Base-by-base conservation (phyloP, 2,888 invertebrate genomes). In the Spisula subtruncata region DNA sequence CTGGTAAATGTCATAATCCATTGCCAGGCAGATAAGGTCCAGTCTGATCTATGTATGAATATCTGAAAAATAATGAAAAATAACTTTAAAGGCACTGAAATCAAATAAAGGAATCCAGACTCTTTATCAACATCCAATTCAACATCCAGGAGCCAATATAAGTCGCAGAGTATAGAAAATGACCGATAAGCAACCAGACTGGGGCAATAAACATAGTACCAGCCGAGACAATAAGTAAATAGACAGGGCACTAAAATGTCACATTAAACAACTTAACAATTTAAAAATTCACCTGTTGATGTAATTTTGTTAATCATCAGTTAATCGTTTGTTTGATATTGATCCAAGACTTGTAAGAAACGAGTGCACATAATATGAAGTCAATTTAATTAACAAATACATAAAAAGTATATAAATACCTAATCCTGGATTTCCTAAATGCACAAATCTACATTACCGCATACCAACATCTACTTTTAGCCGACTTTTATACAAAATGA, bases 201-300 rank as follows among this genome's bases (percentile, higher is more conserved):
- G 20, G 20, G 18, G 56, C 20, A 56, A n/a, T n/a, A 56, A 6
- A 56, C 20, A 56, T 18, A n/a, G 20, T n/a, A n/a, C 56, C n/a
- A 18, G 20, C 14, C 14, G 5, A 56, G 56, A 56, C 56, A 56
- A 56, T 56, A 56, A 56, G 20, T 56, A 56, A 56, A 56, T 56
- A 56, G 56, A n/a, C 20, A n/a, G 18, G 56, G 56, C 56, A n/a
- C n/a, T 18, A n/a, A 20, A n/a, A 56, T n/a, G 18, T 56, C 6
- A n/a, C 18, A n/a, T 56, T 56, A 20, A 56, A 56, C 56, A 56
- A 56, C 6, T 56, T 56, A n/a, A 56, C n/a, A 20, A 56, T n/a
- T 56, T 56, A 6, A 56, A 56, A n/a, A 56, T 56, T 56, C 56
- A 56, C 56, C 56, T 56, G 56, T 56, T 56, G 56, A 56, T 56